Base-by-base conservation (phyloP, 1,140 invertebrate genomes). In the Meloidogyne chitwoodi region DNA sequence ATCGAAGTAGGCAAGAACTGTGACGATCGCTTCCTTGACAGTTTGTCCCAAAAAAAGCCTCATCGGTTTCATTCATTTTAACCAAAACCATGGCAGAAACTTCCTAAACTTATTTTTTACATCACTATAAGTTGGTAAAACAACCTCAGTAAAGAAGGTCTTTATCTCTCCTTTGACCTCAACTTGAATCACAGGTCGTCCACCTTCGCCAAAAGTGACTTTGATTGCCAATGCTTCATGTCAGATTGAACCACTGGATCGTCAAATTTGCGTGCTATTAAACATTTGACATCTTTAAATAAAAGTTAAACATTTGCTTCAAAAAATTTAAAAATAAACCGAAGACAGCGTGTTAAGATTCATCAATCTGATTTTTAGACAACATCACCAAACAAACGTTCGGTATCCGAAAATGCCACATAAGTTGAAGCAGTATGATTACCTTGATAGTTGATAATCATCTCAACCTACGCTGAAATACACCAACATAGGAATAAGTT, bases 361-460 rank as follows among this genome's bases (percentile, higher is more conserved):
- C 69, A 72, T 72, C 69, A 11, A 72, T 44, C 84, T 92, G 90
- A 88, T 96, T 96, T 88, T 97, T 97, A n/a, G 83, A 95, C 95
- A 77, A 94, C 94, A 91, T 97, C 95, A 75, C 95, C 95, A 88
- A 97, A 95, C 80, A 97, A 91, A 89, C 95, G 92, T 88, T 98
- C 95, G 8, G 93, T 94, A 85, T 98, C 95, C 68, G 93, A 96
- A 90, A 98, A 97, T 76, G 94, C 94, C 64, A 98, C 95, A 91
- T 96, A 97, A 75, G 93, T 94, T 69, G 95, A 95, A 74, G 95
- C 98, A 44, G 95, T 98, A 85, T 94, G 90, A 90, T 98, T 98
- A 72, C 69, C 69, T 44, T 72, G 69, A 31, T 72, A 44, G 19
- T 72, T 72, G 0, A 44, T 44, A 62, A 72, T 72, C n/a, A 72